phyloP scores from a whole-genome alignment of 1,140 invertebrate genomes.

The Dinoponera quadriceps region DNA sequence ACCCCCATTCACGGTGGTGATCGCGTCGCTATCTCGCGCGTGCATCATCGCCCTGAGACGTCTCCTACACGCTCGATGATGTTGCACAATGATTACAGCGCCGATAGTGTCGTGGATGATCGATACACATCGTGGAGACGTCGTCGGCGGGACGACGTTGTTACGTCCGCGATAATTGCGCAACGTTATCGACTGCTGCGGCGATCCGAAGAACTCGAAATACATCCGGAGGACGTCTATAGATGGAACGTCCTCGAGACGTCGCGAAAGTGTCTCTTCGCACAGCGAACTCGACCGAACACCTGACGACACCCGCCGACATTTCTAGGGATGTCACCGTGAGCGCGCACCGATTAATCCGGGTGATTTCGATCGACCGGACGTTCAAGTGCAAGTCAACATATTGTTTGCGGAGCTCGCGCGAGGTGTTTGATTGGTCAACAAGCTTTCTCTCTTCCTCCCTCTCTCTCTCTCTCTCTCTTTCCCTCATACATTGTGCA shows the following conservation, averaged over 20 bases:
- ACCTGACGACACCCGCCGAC: no score
- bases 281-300: not conserved
- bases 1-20: not conserved
- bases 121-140: not conserved
- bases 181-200: conserved; percentile 9
- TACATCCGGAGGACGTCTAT: not conserved
- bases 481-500: no score
- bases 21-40: not conserved
- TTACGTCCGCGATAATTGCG: conserved; percentile 28
- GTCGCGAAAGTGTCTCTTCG: not conserved
- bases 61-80: conserved; percentile 1
- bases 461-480: no score
- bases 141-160: conserved; percentile 4
- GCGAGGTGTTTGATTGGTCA: not conserved
- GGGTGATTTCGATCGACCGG: no score
- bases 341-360: no score
- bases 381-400: not conserved
- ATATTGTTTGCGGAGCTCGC: not conserved
- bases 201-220: not conserved
- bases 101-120: conserved; percentile 3
- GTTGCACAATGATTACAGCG: conserved; percentile 1
- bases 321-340: no score
- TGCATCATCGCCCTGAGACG: not conserved
- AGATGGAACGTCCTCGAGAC: not conserved
- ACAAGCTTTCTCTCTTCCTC: not conserved